Conservation (phyloP, 2,888 invertebrate genomes). For the Dicycla oo region DNA sequence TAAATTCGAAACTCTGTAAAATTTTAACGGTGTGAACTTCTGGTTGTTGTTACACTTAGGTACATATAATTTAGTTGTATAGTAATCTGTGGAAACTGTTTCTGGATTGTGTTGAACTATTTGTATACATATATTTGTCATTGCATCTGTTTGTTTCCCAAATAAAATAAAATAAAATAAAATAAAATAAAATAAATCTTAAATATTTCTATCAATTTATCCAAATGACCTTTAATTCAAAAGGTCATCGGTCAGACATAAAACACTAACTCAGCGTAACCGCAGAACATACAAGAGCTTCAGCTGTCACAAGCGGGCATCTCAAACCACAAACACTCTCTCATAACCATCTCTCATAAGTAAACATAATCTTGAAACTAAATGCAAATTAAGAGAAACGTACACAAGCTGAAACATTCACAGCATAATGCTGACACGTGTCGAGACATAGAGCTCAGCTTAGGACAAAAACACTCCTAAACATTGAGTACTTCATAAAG, state of each 20-base stretch:
- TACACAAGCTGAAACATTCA: constrained; percentile 37
- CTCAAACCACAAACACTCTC: constrained; percentile 27
- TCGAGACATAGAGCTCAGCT: constrained; percentile 36
- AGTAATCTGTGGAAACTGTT: too few relatives aligned
- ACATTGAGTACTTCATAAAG: constrained; percentile 53
- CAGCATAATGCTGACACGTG: constrained; percentile 39
- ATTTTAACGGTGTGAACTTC: too few relatives aligned
- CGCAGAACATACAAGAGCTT: constrained; percentile 14
- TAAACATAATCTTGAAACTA: constrained; percentile 53
- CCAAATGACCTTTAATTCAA: constrained; percentile 1
- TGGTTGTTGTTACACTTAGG: too few relatives aligned
- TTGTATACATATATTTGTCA: too few relatives aligned
- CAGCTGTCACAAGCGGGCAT: constrained; percentile 11
- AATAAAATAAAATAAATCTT: too few relatives aligned
- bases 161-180: too few relatives aligned
- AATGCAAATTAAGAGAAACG: constrained; percentile 52
- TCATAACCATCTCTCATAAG: constrained; percentile 33
- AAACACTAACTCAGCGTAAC: neutral
- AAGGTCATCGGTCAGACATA: constrained; percentile 31
- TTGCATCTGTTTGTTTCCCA: too few relatives aligned
- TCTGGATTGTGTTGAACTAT: too few relatives aligned
- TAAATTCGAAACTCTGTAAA: too few relatives aligned
- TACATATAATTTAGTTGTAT: too few relatives aligned
- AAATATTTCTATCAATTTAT: neutral
- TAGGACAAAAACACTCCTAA: constrained; percentile 44